Evolutionary conservation across 2,888 invertebrate genomes (phyloP), one percentile per base, ranked within the genome.

Genomic region (Orthonevra nobilis): DNA sequence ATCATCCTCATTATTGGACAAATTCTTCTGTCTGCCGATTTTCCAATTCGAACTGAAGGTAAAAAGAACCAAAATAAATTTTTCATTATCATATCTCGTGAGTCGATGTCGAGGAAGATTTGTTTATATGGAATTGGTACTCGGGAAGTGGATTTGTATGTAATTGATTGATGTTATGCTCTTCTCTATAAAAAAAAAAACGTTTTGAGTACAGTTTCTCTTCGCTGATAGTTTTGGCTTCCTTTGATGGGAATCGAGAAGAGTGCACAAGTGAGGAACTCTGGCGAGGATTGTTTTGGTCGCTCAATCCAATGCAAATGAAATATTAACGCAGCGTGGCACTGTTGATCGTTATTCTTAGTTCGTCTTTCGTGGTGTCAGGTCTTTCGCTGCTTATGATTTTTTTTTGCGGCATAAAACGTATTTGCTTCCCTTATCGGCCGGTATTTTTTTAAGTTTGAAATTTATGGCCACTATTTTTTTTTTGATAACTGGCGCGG

Each of bases 121-220:
- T 23, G 3, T 5, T 63, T 50, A 48, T 42, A 66, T 60, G 17
- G 14, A 15, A 56, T 56, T 10, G 46, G 38, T 23, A 28, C 48
- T 46, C 5, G 23, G 26, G 26, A 3, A 38, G 32, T 15, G 20
- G 7, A 15, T 5, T 23, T 5, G 23, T 23, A 54, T 14, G 26
- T 34, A 12, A 56, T 56, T 66, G 61, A 72, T 79, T 79, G 77
- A 79, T 79, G 77, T 72, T 72, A 50, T 58, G 52, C 69, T 69
- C 74, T 70, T 70, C 50, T 63, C 20, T 50, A 42, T n/a, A n/a
- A n/a, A n/a, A n/a, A n/a, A n/a, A n/a, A n/a, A 64, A 46, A 42
- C 60, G 61, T 79, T 79, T 79, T 79, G 77, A 72, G 77, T 72
- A 79, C 77, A 79, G 77, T 79, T 77, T 79, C 77, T 79, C 77